Conservation (phyloP, 2,113 vertebrate genomes). For the Callithrix jacchus region DNA sequence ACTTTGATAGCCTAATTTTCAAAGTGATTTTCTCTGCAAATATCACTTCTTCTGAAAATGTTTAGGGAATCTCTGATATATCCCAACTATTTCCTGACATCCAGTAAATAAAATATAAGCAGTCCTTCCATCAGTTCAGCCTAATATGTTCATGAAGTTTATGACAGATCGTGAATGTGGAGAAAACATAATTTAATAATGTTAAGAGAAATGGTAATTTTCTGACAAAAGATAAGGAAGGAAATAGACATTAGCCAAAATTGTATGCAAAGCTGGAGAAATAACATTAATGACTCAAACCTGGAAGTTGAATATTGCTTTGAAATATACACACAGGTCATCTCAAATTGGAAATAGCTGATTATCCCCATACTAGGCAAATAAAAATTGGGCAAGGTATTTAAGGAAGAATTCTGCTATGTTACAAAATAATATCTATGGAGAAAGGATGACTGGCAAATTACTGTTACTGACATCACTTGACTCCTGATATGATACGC, state of each 20-base stretch:
- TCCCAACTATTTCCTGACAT: not conserved
- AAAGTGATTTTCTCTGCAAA: not conserved
- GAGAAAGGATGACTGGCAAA: not conserved
- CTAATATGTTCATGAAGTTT: conserved; percentile 14
- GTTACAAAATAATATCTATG: not conserved
- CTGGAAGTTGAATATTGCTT: not conserved
- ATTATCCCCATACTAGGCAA: not conserved
- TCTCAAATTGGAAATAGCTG: not conserved
- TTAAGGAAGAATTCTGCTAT: not conserved
- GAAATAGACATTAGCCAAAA: not conserved
- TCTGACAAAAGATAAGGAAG: not conserved
- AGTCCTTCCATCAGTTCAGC: not conserved
- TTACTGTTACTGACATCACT: not conserved
- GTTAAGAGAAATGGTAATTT: not conserved
- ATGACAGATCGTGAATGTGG: not conserved
- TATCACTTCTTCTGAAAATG: not conserved
- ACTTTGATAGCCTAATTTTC: not conserved
- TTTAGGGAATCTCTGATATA: not conserved
- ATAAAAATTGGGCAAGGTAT: not conserved
- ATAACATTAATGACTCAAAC: not conserved
- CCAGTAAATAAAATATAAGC: not conserved
- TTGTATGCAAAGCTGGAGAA: not conserved
- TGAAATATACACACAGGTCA: not conserved
- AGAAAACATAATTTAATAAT: not conserved
- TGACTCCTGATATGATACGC: not conserved